Evolutionary conservation across 2,888 invertebrate species (phyloP), one percentile per base, ranked within the genome.

Genomic region (Tineola bisselliella): DNA sequence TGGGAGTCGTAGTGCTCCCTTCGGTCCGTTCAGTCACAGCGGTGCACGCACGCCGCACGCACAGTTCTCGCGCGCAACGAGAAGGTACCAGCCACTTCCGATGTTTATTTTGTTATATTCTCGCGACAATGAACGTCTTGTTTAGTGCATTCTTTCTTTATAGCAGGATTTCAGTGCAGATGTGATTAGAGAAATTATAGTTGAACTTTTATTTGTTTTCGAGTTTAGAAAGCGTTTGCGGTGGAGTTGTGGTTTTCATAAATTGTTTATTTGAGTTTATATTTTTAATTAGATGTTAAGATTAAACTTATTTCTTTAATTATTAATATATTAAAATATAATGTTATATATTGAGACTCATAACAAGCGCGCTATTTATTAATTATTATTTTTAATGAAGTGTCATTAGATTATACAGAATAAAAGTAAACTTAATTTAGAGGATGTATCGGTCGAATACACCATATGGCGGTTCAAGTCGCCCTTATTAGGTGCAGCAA

Each of bases 41-140:
- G 87, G 86, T 86, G 87, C 86, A 87, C 87, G 86, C 86, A 84
- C 87, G 74, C 87, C 86, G 86, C 82, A 86, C 87, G 87, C 87
- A 66, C 65, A 87, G 86, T 84, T 84, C 86, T 84, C 86, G 86
- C 84, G 84, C 84, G 83, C 84, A 79, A 74, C 71, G 77, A 84
- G 82, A 84, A 86, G 87, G 86, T 86, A 84, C 75, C 44, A 8
- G n/a, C n/a, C 8, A 18, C 54, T 54, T 54, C 54, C 54, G 25
- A 25, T 54, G 19, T 48, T 48, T 48, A 48, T 38, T 12, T 48
- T 48, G 48, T 48, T 13, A 25, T 6, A 38, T 5, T 48, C 15
- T n/a, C 48, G 48, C 48, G 48, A 43, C 25, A 25, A 25, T 25
- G 25, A 25, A 43, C 15, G 15, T 15, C 12, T 19, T 25, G 54